Percentiles rank a stretch among this genome's conserved stretches.
Conservation (phyloP, 2,888 invertebrate species). For the Cerceris rybyensis region DNA sequence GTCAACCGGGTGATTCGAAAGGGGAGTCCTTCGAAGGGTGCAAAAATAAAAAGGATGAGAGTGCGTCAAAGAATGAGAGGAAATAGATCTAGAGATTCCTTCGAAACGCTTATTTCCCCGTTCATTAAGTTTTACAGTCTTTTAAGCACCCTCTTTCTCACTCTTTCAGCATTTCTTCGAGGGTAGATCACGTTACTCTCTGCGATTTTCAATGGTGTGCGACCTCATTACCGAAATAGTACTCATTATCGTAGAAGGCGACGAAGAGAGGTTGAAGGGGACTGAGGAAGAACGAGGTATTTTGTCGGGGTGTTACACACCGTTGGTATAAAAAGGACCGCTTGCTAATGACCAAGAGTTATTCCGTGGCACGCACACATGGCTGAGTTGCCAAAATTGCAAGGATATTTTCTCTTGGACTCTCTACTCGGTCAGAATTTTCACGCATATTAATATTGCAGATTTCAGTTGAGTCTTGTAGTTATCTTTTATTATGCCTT, state of each 20-base stretch:
- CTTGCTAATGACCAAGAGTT: constrained; percentile 75
- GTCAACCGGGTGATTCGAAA: constrained; percentile 47
- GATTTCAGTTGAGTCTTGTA: no score
- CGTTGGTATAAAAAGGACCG: constrained; percentile 50
- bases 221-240: constrained; percentile 80
- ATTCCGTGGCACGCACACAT: constrained; percentile 75
- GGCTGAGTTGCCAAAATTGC: constrained; percentile 19
- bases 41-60: constrained; percentile 22
- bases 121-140: constrained; percentile 70
- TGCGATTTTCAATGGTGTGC: constrained; percentile 75
- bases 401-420: no score
- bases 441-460: no score
- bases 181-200: constrained; percentile 50
- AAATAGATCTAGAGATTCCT: constrained; percentile 63
- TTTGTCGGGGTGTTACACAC: constrained; percentile 63
- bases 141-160: constrained; percentile 28
- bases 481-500: no score
- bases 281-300: constrained; percentile 39
- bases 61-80: constrained; percentile 26
- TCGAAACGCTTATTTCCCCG: constrained; percentile 69
- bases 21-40: constrained; percentile 27
- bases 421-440: no score
- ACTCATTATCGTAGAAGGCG: constrained; percentile 77
- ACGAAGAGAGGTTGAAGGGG: constrained; percentile 28
- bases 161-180: constrained; percentile 50